Conservation (phyloP, 1,140 invertebrate genomes). For the Melitaea cinxia region DNA sequence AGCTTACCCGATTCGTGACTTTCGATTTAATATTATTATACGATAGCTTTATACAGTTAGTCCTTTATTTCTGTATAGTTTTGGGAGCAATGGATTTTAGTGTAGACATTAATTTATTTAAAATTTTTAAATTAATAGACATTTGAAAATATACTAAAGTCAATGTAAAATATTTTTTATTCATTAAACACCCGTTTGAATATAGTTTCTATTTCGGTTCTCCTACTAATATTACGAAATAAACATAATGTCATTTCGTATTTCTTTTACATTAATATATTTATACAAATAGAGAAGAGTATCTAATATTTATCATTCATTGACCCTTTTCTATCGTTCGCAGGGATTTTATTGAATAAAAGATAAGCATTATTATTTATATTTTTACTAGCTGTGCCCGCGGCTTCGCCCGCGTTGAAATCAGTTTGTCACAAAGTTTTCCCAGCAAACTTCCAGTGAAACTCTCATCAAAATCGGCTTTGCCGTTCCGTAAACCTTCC, state of each 20-base stretch:
- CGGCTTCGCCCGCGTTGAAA: no score
- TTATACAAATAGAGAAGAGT: background rate
- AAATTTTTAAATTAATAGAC: background rate
- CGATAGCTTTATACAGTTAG: background rate
- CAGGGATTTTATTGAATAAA: background rate
- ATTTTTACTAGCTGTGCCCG: background rate
- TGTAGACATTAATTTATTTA: no score
- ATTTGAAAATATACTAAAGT: no score
- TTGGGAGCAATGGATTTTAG: background rate
- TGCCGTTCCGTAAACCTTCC: no score
- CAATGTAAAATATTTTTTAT: no score
- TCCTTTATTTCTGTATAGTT: background rate
- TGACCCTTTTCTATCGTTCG: background rate
- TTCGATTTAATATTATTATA: conserved; percentile 25
- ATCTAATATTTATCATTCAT: conserved; percentile 1
- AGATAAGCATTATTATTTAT: background rate
- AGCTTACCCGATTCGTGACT: conserved; percentile 18
- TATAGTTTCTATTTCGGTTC: no score
- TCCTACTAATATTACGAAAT: no score
- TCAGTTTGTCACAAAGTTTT: no score
- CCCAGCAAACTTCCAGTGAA: no score
- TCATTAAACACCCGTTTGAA: no score
- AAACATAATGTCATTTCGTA: no score
- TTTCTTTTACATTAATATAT: background rate
- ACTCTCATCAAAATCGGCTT: no score